Evolutionary conservation across 2,888 invertebrate species (phyloP).

Genomic region (Rhopalosiphum nymphaeae): DNA sequence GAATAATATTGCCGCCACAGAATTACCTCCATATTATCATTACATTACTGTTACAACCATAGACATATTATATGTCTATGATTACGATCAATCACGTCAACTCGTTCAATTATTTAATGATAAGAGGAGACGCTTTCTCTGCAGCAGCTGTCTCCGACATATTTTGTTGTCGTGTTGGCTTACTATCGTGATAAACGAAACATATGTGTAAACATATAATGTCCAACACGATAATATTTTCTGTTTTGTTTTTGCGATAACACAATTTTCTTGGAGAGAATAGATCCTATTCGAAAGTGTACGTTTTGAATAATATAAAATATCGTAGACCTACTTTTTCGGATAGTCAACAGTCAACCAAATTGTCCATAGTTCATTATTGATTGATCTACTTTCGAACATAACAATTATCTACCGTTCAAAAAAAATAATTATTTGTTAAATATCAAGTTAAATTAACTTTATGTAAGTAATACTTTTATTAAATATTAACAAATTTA

Average conservation of each 20-base stretch:
- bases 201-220: constrained; percentile 1
- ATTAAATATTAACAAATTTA: not conserved
- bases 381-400: not conserved
- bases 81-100: not conserved
- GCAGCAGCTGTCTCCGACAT: not conserved
- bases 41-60: not conserved
- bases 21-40: not conserved
- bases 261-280: not conserved
- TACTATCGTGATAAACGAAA: not conserved
- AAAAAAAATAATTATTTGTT: not conserved
- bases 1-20: not conserved
- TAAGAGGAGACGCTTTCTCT: not conserved
- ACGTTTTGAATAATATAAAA: not conserved
- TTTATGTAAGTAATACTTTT: constrained; percentile 7
- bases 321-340: not conserved
- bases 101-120: not conserved
- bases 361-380: not conserved
- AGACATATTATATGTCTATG: too few relatives aligned
- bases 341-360: not conserved
- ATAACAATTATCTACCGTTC: not conserved
- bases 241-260: not conserved
- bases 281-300: not conserved
- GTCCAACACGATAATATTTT: not conserved
- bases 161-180: not conserved
- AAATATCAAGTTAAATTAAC: not conserved